phyloP scores from a whole-genome alignment of 2,888 invertebrate species.

The Tetranychus truncatus region DNA sequence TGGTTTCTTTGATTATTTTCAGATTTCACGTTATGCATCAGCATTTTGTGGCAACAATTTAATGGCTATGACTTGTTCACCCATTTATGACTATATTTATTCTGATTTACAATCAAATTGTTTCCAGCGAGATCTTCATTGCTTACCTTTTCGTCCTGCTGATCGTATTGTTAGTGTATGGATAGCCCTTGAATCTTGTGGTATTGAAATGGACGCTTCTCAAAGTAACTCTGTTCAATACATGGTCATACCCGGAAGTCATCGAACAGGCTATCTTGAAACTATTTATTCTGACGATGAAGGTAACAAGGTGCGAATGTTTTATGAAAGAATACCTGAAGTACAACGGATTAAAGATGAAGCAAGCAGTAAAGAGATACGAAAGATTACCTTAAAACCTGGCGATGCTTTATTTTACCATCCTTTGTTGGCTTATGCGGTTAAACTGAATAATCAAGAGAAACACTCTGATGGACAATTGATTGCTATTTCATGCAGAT shows the following conservation, averaged over 20 bases:
- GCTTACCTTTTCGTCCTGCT: slow-evolving; percentile 13
- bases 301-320: background rate
- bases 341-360: background rate
- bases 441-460: background rate
- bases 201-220: background rate
- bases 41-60: slow-evolving; percentile 7
- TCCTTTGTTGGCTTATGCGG: slow-evolving; percentile 7
- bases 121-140: slow-evolving; percentile 6
- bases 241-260: slow-evolving; percentile 5
- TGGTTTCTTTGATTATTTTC: background rate
- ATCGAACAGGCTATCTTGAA: slow-evolving; percentile 5
- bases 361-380: background rate
- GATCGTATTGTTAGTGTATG: slow-evolving; percentile 8
- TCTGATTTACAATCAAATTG: background rate
- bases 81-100: background rate
- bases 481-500: background rate
- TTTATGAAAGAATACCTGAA: slow-evolving; percentile 10
- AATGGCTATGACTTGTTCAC: slow-evolving; percentile 4
- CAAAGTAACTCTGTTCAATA: background rate
- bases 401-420: slow-evolving; percentile 15
- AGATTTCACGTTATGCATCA: background rate
- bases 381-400: slow-evolving; percentile 7
- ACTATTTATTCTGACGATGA: background rate
- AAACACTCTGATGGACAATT: background rate
- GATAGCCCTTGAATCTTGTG: slow-evolving; percentile 11